A percentile compares a stretch with the other conserved stretches of the same genome.
These are phyloP conservation scores for Apamea epomidion DNA, from an alignment of 2,888 invertebrate genomes.

Conservation along the genomic window DNA sequence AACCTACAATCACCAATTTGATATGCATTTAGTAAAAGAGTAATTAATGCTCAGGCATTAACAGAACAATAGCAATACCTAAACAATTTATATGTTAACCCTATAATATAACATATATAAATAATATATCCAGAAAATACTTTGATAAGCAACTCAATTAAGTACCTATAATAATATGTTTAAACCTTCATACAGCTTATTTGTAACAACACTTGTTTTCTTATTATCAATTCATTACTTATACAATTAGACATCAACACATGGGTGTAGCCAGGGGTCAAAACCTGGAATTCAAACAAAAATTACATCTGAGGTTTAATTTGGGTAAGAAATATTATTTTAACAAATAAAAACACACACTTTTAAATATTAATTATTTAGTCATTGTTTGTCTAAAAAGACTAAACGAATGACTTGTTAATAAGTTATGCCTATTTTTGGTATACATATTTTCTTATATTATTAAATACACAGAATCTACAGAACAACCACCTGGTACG, in stretches of 20 bases:
- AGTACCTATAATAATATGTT: not conserved
- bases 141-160: conserved; percentile 20
- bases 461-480: no score
- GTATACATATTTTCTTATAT: no score
- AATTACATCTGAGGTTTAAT: not conserved
- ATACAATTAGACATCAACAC: not conserved
- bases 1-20: not conserved
- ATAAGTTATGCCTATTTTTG: no score
- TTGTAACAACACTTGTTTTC: not conserved
- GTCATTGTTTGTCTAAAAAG: no score
- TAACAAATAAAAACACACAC: not conserved
- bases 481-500: no score
- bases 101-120: not conserved
- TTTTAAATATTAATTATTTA: no score
- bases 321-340: not conserved
- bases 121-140: conserved; percentile 5
- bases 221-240: conserved; percentile 1
- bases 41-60: not conserved
- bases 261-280: not conserved
- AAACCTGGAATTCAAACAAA: not conserved
- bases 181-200: not conserved
- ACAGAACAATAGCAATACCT: conserved; percentile 11
- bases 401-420: no score
- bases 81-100: not conserved
- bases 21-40: not conserved